phyloP scores from a whole-genome alignment of 2,113 vertebrate species.

The Pogonocichla stellata region DNA sequence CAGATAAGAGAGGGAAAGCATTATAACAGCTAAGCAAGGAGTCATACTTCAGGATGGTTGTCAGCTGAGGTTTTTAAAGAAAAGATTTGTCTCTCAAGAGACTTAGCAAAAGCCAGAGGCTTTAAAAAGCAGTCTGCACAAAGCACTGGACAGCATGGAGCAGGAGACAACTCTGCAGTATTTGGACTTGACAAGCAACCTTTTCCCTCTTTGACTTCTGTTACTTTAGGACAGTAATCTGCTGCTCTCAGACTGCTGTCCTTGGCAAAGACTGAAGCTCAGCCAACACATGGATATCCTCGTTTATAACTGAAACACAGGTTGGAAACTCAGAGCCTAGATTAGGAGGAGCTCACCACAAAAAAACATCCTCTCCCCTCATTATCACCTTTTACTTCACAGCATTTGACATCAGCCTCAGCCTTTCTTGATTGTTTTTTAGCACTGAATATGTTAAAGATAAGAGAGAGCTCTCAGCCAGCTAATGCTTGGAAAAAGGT shows the following conservation, averaged over 20 bases:
- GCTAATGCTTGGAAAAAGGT: neutral
- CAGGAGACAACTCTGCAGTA: neutral
- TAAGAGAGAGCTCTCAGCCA: neutral
- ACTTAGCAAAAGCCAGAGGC: neutral
- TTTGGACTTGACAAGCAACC: slow-evolving; percentile 2
- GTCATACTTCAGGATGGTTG: neutral
- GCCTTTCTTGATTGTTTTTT: neutral
- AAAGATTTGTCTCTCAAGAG: neutral
- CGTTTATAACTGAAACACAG: neutral
- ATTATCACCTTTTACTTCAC: neutral
- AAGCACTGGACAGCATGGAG: neutral
- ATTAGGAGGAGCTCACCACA: neutral
- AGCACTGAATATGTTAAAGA: neutral
- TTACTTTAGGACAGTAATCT: slow-evolving; percentile 25
- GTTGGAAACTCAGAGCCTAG: neutral
- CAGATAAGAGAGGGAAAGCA: neutral
- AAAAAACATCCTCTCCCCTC: neutral
- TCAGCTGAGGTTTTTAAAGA: neutral
- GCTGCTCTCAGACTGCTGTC: neutral
- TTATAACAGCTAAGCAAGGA: neutral
- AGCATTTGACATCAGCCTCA: neutral
- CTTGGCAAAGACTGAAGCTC: neutral
- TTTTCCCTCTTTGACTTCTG: slow-evolving; percentile 8
- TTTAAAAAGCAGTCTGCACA: neutral
- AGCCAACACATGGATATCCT: neutral